Percentiles rank a stretch among this genome's conserved stretches.
Conservation (phyloP, 2,113 vertebrate species). For the Capreolus pygargus region DNA sequence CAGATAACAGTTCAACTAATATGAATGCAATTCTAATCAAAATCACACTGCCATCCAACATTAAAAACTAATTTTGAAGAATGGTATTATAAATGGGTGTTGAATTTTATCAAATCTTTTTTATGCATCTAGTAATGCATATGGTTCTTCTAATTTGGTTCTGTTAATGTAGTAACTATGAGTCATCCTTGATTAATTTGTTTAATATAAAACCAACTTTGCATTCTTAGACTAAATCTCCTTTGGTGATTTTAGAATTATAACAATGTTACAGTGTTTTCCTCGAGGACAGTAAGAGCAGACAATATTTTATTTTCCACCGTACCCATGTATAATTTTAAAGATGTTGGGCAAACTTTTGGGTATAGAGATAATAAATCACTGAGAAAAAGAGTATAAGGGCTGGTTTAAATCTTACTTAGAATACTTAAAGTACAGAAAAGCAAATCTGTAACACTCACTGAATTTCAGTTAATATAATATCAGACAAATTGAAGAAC, state of each 20-base stretch:
- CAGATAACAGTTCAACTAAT: neutral
- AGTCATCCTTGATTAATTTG: neutral
- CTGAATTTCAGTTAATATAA: neutral
- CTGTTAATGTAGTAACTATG: neutral
- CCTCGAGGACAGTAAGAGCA: neutral
- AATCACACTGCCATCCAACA: neutral
- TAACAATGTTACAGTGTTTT: neutral
- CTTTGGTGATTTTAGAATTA: neutral
- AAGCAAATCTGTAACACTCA: neutral
- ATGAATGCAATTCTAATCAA: neutral
- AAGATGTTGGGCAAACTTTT: neutral
- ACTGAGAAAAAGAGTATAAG: neutral
- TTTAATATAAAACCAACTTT: neutral
- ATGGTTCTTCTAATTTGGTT: neutral
- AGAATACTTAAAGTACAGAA: neutral
- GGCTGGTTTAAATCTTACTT: neutral
- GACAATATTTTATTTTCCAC: neutral
- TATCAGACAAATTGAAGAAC: neutral
- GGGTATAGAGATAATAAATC: neutral
- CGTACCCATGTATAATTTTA: neutral
- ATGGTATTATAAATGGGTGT: neutral
- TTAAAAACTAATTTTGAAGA: neutral
- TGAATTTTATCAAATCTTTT: neutral
- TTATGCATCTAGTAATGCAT: neutral
- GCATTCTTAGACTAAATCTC: neutral